Evolutionary conservation across 2,888 invertebrate species (phyloP).

Genomic region (Elysia crispata): DNA sequence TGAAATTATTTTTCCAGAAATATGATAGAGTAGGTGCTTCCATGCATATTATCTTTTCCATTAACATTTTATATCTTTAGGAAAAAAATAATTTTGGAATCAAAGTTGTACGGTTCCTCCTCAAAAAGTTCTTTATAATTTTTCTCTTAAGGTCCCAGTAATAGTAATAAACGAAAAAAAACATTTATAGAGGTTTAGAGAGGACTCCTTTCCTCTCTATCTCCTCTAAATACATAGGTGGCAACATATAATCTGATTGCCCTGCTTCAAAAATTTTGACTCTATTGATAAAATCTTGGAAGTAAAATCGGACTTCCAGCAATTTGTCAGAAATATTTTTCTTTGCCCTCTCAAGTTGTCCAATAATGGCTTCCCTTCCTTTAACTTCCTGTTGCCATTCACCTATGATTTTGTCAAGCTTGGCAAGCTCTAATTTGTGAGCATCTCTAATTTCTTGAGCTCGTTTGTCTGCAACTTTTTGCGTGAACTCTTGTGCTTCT

Average conservation of each 20-base stretch:
- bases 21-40: too few relatives aligned
- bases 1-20: too few relatives aligned
- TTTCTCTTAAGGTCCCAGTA: too few relatives aligned
- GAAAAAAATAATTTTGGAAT: too few relatives aligned
- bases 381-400: conserved; percentile 52
- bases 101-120: too few relatives aligned
- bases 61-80: too few relatives aligned
- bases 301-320: conserved; percentile 59
- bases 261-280: conserved; percentile 60
- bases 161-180: too few relatives aligned
- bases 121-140: too few relatives aligned
- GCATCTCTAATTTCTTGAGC: conserved; percentile 53
- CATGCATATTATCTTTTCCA: too few relatives aligned
- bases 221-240: conserved; percentile 65
- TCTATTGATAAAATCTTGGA: conserved; percentile 66
- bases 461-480: conserved; percentile 55
- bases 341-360: conserved; percentile 46
- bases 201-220: conserved; percentile 52
- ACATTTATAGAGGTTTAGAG: conserved; percentile 25
- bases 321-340: conserved; percentile 37
- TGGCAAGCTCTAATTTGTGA: conserved; percentile 56
- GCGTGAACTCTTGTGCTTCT: conserved; percentile 57
- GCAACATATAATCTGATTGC: conserved; percentile 64
- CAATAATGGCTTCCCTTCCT: conserved; percentile 18
- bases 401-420: conserved; percentile 55